These are phyloP conservation scores for Macrophya alboannulata DNA, from an alignment of 2,888 invertebrate genomes.

Conservation along the genomic window DNA sequence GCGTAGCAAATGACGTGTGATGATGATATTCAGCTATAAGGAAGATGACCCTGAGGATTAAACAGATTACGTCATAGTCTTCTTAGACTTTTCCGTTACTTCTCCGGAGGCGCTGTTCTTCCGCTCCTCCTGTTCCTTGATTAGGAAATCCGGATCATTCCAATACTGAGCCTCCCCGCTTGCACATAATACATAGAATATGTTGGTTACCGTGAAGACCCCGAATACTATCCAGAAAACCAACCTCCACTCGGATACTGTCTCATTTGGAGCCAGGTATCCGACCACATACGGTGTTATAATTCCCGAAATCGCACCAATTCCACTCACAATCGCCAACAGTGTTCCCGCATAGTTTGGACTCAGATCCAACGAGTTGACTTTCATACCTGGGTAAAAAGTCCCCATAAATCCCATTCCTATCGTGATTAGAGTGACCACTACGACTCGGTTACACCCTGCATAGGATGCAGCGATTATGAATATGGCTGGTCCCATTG, in stretches of 20 bases:
- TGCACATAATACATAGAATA: conserved; percentile 83
- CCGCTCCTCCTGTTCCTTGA: background rate
- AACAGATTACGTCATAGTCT: background rate
- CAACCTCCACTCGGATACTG: conserved; percentile 86
- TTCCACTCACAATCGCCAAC: conserved; percentile 82
- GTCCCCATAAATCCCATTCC: conserved; percentile 81
- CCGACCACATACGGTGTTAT: conserved; percentile 86
- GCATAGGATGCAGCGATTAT: conserved; percentile 32
- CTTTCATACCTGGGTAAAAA: conserved; percentile 81
- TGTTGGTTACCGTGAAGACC: conserved; percentile 86
- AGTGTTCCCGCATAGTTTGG: conserved; percentile 81
- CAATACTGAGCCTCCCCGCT: conserved; percentile 90
- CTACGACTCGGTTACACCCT: background rate
- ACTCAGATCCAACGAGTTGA: conserved; percentile 80
- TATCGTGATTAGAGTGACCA: conserved; percentile 75
- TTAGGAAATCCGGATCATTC: conserved; percentile 83
- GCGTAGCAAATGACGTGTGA: too few relatives aligned
- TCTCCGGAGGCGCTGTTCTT: conserved; percentile 24
- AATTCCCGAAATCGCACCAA: conserved; percentile 88
- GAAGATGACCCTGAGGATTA: background rate
- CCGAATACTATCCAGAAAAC: conserved; percentile 92
- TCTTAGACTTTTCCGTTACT: background rate
- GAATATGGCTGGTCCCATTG: conserved; percentile 36
- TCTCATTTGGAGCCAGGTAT: conserved; percentile 84
- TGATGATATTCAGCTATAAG: too few relatives aligned